These are phyloP conservation scores for Ernsta delagoae DNA, from an alignment of 2,888 invertebrate genomes.

Conservation along the genomic window DNA sequence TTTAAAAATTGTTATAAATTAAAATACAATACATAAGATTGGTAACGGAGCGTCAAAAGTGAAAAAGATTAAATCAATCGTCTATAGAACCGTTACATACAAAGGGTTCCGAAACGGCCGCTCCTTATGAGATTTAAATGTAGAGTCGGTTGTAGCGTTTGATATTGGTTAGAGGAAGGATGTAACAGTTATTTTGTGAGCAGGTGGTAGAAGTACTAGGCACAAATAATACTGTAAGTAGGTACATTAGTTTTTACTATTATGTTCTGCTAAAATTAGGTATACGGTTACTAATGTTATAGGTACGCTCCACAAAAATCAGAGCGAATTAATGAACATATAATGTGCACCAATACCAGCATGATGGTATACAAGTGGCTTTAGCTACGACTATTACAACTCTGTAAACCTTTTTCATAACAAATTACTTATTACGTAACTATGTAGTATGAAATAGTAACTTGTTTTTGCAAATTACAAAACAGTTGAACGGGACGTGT, in stretches of 20 bases:
- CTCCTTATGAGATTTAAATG: conserved; percentile 35
- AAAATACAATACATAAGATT: conserved; percentile 60
- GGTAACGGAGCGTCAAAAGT: conserved; percentile 50
- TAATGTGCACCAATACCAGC: too few species aligned
- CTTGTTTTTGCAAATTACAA: conserved; percentile 20
- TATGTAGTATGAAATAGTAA: too few species aligned
- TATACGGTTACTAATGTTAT: too few species aligned
- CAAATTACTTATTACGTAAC: too few species aligned
- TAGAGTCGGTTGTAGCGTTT: conserved; percentile 22
- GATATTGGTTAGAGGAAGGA: conserved; percentile 36
- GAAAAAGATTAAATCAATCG: conserved; percentile 51
- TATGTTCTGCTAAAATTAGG: too few species aligned
- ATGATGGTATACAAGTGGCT: too few species aligned
- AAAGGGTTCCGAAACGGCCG: conserved; percentile 31
- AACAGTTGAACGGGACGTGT: conserved; percentile 17
- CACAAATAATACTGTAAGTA: too few species aligned
- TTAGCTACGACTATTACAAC: too few species aligned
- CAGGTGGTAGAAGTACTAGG: conserved; percentile 12
- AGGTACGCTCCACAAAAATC: neutral
- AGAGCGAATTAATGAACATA: neutral
- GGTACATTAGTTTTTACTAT: too few species aligned
- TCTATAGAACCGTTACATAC: conserved; percentile 48
- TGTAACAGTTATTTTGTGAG: conserved; percentile 22
- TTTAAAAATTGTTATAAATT: conserved; percentile 59
- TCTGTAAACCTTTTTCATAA: too few species aligned